Base-by-base conservation (phyloP, 2,888 invertebrate genomes). In the Lagria hirta region DNA sequence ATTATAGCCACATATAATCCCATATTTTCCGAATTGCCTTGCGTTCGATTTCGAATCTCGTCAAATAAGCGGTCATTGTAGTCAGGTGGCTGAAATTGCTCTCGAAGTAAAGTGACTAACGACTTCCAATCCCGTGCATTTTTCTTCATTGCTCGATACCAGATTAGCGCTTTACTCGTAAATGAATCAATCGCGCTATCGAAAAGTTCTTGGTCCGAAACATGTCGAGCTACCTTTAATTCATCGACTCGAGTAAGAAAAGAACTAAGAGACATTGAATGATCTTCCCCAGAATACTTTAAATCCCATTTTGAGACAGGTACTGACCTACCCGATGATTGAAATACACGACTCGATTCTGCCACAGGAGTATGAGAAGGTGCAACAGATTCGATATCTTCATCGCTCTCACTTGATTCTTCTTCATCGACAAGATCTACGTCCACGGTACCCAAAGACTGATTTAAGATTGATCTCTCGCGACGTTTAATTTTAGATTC, bases 21-120 rank as follows among this genome's bases (percentile, higher is more conserved):
- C 11, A 57, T 48, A 2, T 45, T 28, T 35, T 62, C 61, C 17
- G 54, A 43, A 4, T 48, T 30, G 6, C 60, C 55, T 38, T 62
- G 61, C 0, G 52, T 51, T 4, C 61, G 32, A 8, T 27, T 26
- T 7, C 41, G 28, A 18, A 59, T 53, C 34, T 60, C 57, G 8
- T 58, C 54, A 7, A 50, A 49, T 6, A 60, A 35, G n/a, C 23
- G 40, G 10, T 56, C 51, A 27, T 56, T 51, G 28, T 60, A 57
- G 37, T 57, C 49, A 6, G 23, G 11, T 2, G 51, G 49, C 17
- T 38, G 43, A 38, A 53, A 58, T 12, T 49, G 41, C 22, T 44
- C 18, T 13, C 47, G 30, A 17, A 51, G 32, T 18, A 15, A 20
- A 5, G 13, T 20, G 3, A 43, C 46, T 7, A 49, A 23, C 6